These are phyloP conservation scores for Syngnathus scovelli DNA, from an alignment of 2,113 vertebrate genomes.

Conservation along the genomic window DNA sequence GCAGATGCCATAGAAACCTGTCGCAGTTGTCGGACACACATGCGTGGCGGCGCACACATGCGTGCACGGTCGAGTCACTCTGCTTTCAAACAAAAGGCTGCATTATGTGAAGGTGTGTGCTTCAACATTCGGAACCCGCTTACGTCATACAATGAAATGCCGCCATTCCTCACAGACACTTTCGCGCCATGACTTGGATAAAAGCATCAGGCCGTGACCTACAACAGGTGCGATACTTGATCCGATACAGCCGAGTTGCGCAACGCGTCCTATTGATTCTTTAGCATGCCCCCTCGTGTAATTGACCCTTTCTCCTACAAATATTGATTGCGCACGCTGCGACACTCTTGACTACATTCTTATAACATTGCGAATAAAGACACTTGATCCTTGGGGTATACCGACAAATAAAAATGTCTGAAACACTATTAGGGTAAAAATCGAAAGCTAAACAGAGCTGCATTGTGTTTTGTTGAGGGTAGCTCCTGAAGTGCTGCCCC, in stretches of 20 bases:
- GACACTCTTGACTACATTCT: not conserved
- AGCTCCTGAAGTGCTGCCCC: too few relatives aligned
- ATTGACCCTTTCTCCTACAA: slow-evolving; percentile 1
- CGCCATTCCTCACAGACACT: not conserved
- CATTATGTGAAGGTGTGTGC: not conserved
- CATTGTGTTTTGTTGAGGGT: not conserved
- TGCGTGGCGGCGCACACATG: too few relatives aligned
- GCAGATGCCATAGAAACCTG: not conserved
- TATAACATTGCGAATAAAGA: not conserved
- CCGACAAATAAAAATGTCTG: too few relatives aligned
- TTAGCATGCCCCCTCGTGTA: not conserved
- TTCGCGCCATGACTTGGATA: not conserved
- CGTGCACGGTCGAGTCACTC: not conserved
- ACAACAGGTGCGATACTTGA: not conserved
- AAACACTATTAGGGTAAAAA: too few relatives aligned
- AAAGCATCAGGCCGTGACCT: not conserved
- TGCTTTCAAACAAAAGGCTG: slow-evolving; percentile 2
- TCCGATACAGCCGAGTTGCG: not conserved
- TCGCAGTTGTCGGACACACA: not conserved
- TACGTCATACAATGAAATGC: not conserved
- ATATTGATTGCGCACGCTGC: not conserved
- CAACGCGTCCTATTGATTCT: not conserved
- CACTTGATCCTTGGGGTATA: not conserved
- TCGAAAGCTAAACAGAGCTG: too few relatives aligned
- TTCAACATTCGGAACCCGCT: not conserved